Evolutionary conservation across 1,140 invertebrate genomes (phyloP).

Genomic region (Scaptomyza graminum): DNA sequence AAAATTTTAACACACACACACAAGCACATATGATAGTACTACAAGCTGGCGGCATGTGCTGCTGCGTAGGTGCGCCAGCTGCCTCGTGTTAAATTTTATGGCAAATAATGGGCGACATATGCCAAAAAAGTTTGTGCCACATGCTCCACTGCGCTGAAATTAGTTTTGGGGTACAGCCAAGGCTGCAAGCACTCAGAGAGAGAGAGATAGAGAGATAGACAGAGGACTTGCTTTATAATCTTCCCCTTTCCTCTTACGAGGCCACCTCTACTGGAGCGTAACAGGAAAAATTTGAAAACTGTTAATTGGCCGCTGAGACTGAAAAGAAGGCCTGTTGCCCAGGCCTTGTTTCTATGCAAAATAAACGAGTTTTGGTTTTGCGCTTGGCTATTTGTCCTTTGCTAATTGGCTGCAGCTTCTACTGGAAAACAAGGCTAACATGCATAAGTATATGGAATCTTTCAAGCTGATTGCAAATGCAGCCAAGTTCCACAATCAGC

Average conservation of each 20-base stretch:
- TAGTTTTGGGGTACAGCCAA: constrained; percentile 65
- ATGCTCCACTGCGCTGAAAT: constrained; percentile 70
- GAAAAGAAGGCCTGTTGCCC: constrained; percentile 29
- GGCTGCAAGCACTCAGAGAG: constrained; percentile 19
- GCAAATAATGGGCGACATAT: constrained; percentile 77
- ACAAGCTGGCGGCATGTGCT: constrained; percentile 16
- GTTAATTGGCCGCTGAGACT: constrained; percentile 70
- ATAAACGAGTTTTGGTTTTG: constrained; percentile 29
- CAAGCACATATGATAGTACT: constrained; percentile 18
- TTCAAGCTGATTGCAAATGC: constrained; percentile 7
- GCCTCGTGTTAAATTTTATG: constrained; percentile 67
- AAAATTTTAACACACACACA: constrained; percentile 2
- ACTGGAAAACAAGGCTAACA: not conserved
- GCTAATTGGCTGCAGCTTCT: constrained; percentile 56
- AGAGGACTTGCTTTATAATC: constrained; percentile 42
- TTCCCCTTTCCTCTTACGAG: constrained; percentile 10
- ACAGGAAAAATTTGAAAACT: constrained; percentile 64
- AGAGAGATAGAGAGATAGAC: no score
- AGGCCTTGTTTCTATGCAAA: constrained; percentile 1
- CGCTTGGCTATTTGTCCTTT: constrained; percentile 24
- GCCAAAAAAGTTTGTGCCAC: constrained; percentile 66
- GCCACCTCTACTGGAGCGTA: constrained; percentile 7
- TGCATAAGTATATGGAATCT: not conserved
- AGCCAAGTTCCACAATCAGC: constrained; percentile 4
- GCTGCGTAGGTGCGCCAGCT: constrained; percentile 34